These are phyloP conservation scores for Crocodylus rhombifer DNA, from an alignment of 2,797 vertebrate genomes.

Conservation along the genomic window DNA sequence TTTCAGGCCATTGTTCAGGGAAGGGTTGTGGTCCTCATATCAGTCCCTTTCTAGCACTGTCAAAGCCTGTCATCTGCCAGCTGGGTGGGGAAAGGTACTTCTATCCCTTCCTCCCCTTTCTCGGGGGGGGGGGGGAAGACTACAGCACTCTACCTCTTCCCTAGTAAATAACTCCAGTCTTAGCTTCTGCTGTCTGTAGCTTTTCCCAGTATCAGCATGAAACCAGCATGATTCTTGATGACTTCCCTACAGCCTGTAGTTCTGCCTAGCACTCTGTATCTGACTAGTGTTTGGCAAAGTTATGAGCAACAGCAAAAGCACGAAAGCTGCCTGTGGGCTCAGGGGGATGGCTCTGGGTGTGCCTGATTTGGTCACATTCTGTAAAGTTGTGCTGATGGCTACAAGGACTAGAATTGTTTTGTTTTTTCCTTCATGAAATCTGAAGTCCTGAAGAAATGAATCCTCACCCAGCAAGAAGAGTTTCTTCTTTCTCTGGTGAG, in stretches of 20 bases:
- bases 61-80: too few relatives aligned
- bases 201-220: not conserved
- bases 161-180: not conserved
- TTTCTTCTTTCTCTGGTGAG: not conserved
- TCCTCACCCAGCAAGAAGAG: slow-evolving; percentile 3
- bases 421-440: not conserved
- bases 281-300: slow-evolving; percentile 2
- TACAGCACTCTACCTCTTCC: not conserved
- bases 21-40: not conserved
- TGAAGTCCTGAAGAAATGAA: not conserved
- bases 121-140: not conserved
- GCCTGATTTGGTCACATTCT: not conserved
- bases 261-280: not conserved
- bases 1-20: not conserved
- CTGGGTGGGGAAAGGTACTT: not conserved
- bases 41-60: too few relatives aligned
- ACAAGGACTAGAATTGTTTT: not conserved
- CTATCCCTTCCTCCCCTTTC: not conserved
- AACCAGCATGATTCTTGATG: slow-evolving; percentile 10
- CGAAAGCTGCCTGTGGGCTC: not conserved
- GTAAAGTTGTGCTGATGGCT: not conserved
- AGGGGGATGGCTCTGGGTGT: not conserved
- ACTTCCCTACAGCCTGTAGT: not conserved
- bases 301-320: not conserved
- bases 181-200: not conserved